Percentiles rank a stretch among this genome's conserved stretches.
Conservation (phyloP, 1,140 invertebrate species). For the Pogonognathellus flavescens region DNA sequence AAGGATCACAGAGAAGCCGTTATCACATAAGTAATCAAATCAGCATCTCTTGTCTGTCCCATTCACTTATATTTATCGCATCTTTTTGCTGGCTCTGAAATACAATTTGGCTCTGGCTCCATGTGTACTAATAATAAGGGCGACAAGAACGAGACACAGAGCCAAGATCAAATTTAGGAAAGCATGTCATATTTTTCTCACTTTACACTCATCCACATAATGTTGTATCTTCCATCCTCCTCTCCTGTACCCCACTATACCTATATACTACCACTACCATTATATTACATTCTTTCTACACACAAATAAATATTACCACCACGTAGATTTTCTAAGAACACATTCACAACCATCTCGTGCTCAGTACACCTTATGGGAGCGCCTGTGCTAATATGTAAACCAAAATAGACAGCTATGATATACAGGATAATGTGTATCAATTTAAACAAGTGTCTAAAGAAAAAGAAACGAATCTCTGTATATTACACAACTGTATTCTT, state of each 20-base stretch:
- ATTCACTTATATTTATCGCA: slow-evolving; percentile 34
- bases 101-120: slow-evolving; percentile 28
- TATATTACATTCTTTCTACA: neutral
- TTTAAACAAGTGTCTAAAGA: no score
- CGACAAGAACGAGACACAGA: slow-evolving; percentile 28
- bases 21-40: slow-evolving; percentile 37
- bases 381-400: neutral
- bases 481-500: neutral
- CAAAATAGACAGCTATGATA: neutral
- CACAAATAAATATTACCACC: neutral
- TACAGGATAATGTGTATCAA: no score
- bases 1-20: neutral
- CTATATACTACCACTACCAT: slow-evolving; percentile 2
- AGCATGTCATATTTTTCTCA: slow-evolving; percentile 53
- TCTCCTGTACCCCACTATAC: neutral
- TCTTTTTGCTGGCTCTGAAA: slow-evolving; percentile 13
- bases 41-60: slow-evolving; percentile 35
- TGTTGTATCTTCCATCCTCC: neutral
- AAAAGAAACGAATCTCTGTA: neutral
- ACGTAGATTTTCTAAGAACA: neutral
- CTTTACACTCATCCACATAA: slow-evolving; percentile 7
- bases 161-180: slow-evolving; percentile 51
- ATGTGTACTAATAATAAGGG: neutral
- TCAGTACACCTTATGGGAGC: neutral
- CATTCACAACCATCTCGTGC: neutral